Percentiles rank a stretch among this genome's conserved stretches.
These are phyloP conservation scores for Sebastes elongatus DNA, from an alignment of 2,797 vertebrate genomes.

Conservation along the genomic window DNA sequence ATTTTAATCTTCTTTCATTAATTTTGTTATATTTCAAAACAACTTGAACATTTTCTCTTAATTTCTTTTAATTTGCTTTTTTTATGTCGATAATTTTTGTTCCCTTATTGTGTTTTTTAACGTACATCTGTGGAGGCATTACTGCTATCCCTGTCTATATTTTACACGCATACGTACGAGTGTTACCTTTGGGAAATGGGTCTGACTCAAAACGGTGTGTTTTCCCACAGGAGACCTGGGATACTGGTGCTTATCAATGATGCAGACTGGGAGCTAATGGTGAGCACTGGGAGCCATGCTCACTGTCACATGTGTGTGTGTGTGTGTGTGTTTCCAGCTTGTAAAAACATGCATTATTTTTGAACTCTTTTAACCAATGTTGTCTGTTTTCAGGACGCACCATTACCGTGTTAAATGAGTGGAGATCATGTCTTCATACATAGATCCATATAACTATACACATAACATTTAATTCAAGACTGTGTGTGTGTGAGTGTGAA, in stretches of 20 bases:
- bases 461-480: not conserved
- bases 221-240: constrained; percentile 90
- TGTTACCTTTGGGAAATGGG: constrained; percentile 20
- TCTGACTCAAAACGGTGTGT: constrained; percentile 47
- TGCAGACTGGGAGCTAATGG: constrained; percentile 98
- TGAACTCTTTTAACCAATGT: not conserved
- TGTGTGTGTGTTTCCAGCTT: not conserved
- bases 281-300: constrained; percentile 79
- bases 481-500: not conserved
- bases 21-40: not conserved
- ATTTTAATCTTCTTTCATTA: not conserved
- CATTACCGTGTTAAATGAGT: not conserved
- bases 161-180: not conserved
- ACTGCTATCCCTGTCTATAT: not conserved
- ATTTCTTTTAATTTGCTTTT: not conserved
- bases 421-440: not conserved
- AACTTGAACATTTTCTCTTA: not conserved
- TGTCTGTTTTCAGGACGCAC: not conserved
- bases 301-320: constrained; percentile 38
- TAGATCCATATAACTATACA: not conserved
- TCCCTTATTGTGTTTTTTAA: not conserved
- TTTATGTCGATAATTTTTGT: not conserved
- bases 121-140: not conserved
- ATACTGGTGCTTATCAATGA: constrained; percentile 98
- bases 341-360: not conserved